Conservation (phyloP, 2,888 invertebrate species). For the Allygus modestus region DNA sequence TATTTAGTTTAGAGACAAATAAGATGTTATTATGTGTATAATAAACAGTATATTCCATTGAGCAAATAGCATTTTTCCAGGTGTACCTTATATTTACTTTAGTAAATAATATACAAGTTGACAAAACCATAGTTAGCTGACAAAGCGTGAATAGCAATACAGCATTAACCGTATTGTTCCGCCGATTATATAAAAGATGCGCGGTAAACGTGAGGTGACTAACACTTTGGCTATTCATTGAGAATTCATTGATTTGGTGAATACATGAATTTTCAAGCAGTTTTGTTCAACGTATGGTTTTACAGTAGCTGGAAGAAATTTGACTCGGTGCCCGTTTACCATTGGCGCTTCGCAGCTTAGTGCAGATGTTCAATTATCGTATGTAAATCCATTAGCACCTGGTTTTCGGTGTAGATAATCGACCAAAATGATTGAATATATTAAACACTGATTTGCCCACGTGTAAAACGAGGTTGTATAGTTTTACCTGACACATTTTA, state of each 20-base stretch:
- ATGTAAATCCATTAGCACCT: conserved; percentile 38
- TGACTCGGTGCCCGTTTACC: not conserved
- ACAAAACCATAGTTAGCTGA: too few relatives aligned
- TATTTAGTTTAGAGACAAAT: too few relatives aligned
- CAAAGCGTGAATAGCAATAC: too few relatives aligned
- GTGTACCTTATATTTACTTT: too few relatives aligned
- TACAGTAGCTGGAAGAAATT: conserved; percentile 31
- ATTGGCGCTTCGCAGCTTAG: not conserved
- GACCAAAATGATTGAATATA: conserved; percentile 6
- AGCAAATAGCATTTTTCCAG: too few relatives aligned
- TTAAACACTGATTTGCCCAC: not conserved
- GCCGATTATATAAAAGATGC: too few relatives aligned
- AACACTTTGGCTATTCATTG: not conserved
- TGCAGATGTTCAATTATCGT: conserved; percentile 24
- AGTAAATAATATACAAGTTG: too few relatives aligned
- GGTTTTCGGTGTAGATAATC: conserved; percentile 21
- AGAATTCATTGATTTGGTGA: conserved; percentile 17
- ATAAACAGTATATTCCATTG: too few relatives aligned
- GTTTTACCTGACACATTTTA: too few relatives aligned
- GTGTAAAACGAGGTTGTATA: not conserved
- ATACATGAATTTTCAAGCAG: conserved; percentile 31
- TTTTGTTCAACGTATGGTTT: not conserved
- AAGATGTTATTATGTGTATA: too few relatives aligned
- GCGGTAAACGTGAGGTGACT: not conserved
- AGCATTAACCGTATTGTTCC: too few relatives aligned